Base-by-base conservation (phyloP, 2,888 invertebrate genomes). In the Plusia festucae region DNA sequence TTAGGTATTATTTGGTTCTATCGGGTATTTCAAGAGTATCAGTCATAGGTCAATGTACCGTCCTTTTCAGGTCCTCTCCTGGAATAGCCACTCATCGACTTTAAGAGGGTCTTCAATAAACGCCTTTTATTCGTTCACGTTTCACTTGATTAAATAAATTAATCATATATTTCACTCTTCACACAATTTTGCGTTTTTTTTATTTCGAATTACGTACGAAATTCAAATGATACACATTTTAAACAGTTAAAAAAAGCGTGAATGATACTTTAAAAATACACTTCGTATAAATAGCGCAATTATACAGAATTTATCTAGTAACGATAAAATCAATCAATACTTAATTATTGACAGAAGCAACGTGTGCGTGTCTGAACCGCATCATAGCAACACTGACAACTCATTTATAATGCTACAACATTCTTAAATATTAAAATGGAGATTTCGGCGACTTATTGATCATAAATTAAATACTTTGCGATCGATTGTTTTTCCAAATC, bases 381-480 rank as follows among this genome's bases (percentile, higher is more conserved):
- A 66, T 32, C 44, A 9, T 15, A 51, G 67, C 62, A 51, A 59
- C 59, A 79, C 66, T 57, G 57, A 57, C 62, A 49, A 11, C 40
- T 34, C 15, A 46, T 65, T 59, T 52, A 49, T 40, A 57, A 51
- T 52, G 32, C 20, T 30, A 13, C n/a, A 62, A 62, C 49, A 51
- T 60, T 40, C 46, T 32, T 34, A 60, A 40, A 32, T 18, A 57
- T 64, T 73, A 60, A 63, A 73, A 60, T 60, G 20, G 51, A 51
- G 60, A 73, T 77, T 75, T 75, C 20, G 53, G 53, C 15, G 32
- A 68, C 60, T 34, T 65, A 62, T 60, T 46, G 78, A 34, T 53
- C 56, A 54, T 64, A 73, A 66, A 67, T 73, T 22, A n/a, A 58
- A 51, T 56, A 52, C 49, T 51, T 62, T 22, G 57, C 30, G 30